Evolutionary conservation across 2,888 invertebrate genomes (phyloP).

Genomic region (Machimus atricapillus): DNA sequence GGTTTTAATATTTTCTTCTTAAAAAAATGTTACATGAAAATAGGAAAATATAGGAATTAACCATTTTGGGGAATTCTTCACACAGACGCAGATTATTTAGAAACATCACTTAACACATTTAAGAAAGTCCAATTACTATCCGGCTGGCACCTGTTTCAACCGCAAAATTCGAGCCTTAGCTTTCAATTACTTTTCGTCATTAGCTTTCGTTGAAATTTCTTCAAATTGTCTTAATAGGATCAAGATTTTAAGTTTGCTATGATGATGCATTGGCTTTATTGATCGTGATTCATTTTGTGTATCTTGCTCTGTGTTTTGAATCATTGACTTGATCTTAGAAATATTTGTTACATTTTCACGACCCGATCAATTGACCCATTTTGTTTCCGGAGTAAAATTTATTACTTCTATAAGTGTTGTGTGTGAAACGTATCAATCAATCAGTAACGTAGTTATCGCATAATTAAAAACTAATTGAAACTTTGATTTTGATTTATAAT

Average conservation of each 20-base stretch:
- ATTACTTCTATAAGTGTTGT: not conserved
- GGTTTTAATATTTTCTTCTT: no score
- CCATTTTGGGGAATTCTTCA: no score
- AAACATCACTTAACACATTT: no score
- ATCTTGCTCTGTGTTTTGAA: not conserved
- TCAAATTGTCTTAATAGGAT: not conserved
- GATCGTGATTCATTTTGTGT: not conserved
- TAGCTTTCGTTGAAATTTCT: not conserved
- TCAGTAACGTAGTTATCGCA: not conserved
- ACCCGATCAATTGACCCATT: not conserved
- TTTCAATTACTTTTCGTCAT: not conserved
- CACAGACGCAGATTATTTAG: no score
- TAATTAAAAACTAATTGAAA: not conserved
- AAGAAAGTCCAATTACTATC: no score
- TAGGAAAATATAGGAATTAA: no score
- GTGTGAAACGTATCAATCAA: not conserved
- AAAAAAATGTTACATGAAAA: no score
- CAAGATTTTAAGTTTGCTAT: not conserved
- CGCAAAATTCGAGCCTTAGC: not conserved
- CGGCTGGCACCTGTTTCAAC: not conserved
- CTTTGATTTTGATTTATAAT: no score
- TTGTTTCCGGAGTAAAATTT: not conserved
- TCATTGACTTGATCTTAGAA: not conserved
- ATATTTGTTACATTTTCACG: not conserved
- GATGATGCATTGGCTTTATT: not conserved